Conservation (phyloP, 2,797 vertebrate species). For the Enteromius paludinosus region DNA sequence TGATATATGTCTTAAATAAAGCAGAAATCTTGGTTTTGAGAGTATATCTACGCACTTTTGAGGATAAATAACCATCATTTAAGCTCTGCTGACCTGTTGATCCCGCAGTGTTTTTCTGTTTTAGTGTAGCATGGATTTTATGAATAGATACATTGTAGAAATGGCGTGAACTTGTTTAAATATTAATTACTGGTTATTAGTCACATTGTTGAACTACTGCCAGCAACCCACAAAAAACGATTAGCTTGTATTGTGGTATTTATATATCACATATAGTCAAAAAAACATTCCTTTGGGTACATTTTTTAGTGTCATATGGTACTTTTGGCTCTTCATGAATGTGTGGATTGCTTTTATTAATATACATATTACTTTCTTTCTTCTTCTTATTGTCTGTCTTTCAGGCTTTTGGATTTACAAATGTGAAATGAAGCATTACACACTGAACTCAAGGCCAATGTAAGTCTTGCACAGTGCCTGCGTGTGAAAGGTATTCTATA, state of each 20-base stretch:
- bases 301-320: not conserved
- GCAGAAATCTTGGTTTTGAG: not conserved
- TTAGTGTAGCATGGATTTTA: not conserved
- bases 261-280: not conserved
- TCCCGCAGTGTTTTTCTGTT: not conserved
- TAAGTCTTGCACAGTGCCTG: conserved; percentile 79
- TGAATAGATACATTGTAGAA: not conserved
- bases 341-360: not conserved
- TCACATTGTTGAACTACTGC: not conserved
- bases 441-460: conserved; percentile 74
- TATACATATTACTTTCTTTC: not conserved
- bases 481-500: conserved; percentile 78
- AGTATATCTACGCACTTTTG: not conserved
- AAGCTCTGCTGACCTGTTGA: conserved; percentile 8
- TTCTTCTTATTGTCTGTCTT: conserved; percentile 43
- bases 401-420: conserved; percentile 61
- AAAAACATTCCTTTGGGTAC: not conserved
- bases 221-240: not conserved
- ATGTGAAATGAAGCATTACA: conserved; percentile 69
- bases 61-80: not conserved
- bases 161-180: not conserved
- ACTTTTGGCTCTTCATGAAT: not conserved
- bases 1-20: not conserved
- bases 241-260: not conserved
- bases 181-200: not conserved